A percentile compares a stretch with the other conserved stretches of the same genome.
These are phyloP conservation scores for Picathartes gymnocephalus DNA, from an alignment of 2,113 vertebrate genomes.

Conservation along the genomic window DNA sequence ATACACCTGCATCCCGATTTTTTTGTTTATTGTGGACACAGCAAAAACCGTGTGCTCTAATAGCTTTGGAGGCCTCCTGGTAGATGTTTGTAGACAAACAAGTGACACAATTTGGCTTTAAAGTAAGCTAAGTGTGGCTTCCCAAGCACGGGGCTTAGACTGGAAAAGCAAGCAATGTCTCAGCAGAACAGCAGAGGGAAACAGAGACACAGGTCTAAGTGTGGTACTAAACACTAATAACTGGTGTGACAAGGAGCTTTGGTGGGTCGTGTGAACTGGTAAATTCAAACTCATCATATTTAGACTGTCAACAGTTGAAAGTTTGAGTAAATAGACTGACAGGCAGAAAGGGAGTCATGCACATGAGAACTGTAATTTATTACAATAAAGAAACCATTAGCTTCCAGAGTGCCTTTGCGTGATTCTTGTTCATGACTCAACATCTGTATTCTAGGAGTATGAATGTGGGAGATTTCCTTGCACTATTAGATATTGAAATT, in stretches of 20 bases:
- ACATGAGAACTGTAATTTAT: neutral
- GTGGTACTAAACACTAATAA: neutral
- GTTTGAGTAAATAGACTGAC: neutral
- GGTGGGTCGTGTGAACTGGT: neutral
- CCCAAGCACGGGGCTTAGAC: neutral
- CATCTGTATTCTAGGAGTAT: neutral
- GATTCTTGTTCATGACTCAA: neutral
- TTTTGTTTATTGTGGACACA: neutral
- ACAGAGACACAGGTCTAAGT: neutral
- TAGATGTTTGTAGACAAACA: neutral
- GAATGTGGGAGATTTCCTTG: neutral
- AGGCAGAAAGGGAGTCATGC: neutral
- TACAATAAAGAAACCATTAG: neutral
- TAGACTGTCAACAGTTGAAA: neutral
- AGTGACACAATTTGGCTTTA: neutral
- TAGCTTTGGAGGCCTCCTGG: neutral
- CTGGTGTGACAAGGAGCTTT: neutral
- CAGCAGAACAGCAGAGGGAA: constrained; percentile 47
- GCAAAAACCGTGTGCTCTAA: neutral
- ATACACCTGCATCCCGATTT: neutral
- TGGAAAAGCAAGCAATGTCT: neutral
- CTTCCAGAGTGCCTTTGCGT: neutral
- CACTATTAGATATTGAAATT: neutral
- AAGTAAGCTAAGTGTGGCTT: neutral
- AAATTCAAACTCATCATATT: neutral